These are phyloP conservation scores for Oryctolagus cuniculus DNA, from an alignment of 2,113 vertebrate species.

Conservation along the genomic window DNA sequence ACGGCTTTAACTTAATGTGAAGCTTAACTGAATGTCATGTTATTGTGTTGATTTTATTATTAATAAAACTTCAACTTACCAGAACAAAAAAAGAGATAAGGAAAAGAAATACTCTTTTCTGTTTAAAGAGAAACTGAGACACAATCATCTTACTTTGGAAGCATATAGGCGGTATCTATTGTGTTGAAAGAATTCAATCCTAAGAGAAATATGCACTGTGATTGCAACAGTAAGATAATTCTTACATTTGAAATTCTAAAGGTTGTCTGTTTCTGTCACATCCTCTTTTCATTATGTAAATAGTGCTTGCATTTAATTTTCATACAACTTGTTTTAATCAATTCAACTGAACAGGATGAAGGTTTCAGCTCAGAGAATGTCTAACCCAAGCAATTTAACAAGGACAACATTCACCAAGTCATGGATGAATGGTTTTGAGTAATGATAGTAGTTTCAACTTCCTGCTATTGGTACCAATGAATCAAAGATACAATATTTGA, in stretches of 20 bases:
- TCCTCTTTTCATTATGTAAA: slow-evolving; percentile 75
- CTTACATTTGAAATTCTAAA: slow-evolving; percentile 71
- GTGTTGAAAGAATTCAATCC: slow-evolving; percentile 36
- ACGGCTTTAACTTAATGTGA: background rate
- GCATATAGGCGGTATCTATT: background rate
- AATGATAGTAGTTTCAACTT: slow-evolving; percentile 45
- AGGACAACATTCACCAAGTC: slow-evolving; percentile 51
- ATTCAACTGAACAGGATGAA: slow-evolving; percentile 67
- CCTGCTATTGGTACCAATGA: slow-evolving; percentile 47
- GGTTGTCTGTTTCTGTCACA: slow-evolving; percentile 51
- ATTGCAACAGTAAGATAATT: slow-evolving; percentile 20
- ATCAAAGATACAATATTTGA: slow-evolving; percentile 63
- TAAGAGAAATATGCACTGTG: slow-evolving; percentile 39
- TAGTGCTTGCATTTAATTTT: slow-evolving; percentile 74
- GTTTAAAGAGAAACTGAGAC: slow-evolving; percentile 28
- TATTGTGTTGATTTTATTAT: slow-evolving; percentile 35
- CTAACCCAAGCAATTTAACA: slow-evolving; percentile 64
- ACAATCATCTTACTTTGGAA: slow-evolving; percentile 13
- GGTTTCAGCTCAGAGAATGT: slow-evolving; percentile 68
- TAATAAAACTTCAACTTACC: slow-evolving; percentile 17
- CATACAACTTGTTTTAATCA: slow-evolving; percentile 75
- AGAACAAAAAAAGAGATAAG: background rate
- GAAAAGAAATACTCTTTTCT: background rate
- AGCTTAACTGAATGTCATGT: background rate
- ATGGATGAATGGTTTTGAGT: slow-evolving; percentile 65